phyloP scores from a whole-genome alignment of 2,888 invertebrate genomes.

The Stramonita haemastoma region DNA sequence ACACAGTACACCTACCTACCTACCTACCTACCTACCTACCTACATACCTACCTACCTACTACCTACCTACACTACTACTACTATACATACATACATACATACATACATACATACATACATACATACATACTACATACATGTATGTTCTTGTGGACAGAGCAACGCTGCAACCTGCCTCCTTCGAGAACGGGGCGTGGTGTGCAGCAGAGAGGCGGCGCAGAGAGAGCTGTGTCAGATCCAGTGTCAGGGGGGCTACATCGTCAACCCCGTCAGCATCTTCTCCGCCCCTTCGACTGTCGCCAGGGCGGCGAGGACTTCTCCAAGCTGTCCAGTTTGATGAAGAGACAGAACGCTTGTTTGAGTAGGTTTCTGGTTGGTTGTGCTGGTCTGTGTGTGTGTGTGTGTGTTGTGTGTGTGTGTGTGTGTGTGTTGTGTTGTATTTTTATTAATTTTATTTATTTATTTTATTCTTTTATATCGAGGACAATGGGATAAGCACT shows the following conservation, averaged over 20 bases:
- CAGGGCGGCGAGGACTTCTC: constrained; percentile 53
- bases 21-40: no score
- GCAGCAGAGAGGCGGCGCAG: constrained; percentile 53
- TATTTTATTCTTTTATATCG: no score
- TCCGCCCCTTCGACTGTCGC: constrained; percentile 60
- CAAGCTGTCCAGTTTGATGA: constrained; percentile 56
- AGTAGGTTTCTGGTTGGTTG: constrained; percentile 52
- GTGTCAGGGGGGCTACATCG: constrained; percentile 60
- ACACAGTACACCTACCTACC: no score
- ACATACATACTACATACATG: no score
- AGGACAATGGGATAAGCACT: no score
- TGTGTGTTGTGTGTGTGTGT: neutral
- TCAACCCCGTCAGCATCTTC: constrained; percentile 64
- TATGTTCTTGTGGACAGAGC: no score
- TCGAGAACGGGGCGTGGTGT: constrained; percentile 64
- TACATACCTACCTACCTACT: no score
- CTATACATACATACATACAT: no score
- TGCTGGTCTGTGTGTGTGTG: neutral
- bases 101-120: no score
- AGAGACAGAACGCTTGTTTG: constrained; percentile 61
- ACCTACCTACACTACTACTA: no score
- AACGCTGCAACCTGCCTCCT: constrained; percentile 62
- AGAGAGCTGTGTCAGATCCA: constrained; percentile 57
- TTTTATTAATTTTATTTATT: no score
- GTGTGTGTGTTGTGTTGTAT: no score